Conservation (phyloP, 2,888 invertebrate genomes). For the Philereme vetulata region DNA sequence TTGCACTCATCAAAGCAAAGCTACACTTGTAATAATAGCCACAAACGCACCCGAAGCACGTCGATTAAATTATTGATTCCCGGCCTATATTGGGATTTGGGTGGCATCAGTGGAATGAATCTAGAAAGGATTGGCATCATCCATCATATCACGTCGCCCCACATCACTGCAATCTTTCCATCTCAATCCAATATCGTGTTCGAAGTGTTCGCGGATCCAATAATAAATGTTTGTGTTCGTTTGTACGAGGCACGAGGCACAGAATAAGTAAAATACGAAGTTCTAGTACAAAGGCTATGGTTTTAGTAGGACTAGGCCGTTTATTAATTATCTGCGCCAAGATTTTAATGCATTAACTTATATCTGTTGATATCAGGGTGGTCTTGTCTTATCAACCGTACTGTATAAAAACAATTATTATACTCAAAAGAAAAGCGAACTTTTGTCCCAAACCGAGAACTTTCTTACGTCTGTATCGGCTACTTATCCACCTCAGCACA, state of each 20-base stretch:
- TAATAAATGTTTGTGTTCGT: slow-evolving; percentile 36
- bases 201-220: slow-evolving; percentile 47
- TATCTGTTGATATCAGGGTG: too few relatives aligned
- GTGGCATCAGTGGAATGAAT: slow-evolving; percentile 41
- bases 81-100: slow-evolving; percentile 8
- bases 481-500: too few relatives aligned
- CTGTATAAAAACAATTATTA: too few relatives aligned
- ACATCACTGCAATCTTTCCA: slow-evolving; percentile 57
- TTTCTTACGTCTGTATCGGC: too few relatives aligned
- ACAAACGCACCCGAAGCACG: neutral
- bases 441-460: too few relatives aligned
- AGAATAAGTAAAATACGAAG: slow-evolving; percentile 2
- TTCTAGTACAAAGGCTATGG: neutral
- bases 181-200: slow-evolving; percentile 55
- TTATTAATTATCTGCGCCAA: too few relatives aligned
- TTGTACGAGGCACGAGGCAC: slow-evolving; percentile 15
- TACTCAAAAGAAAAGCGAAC: too few relatives aligned
- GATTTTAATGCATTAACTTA: too few relatives aligned
- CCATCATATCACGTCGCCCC: slow-evolving; percentile 56
- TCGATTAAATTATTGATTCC: slow-evolving; percentile 18
- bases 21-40: too few relatives aligned
- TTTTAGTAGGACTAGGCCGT: too few relatives aligned
- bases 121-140: slow-evolving; percentile 53
- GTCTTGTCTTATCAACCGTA: too few relatives aligned
- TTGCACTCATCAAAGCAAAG: too few relatives aligned